Conservation (phyloP, 2,888 invertebrate genomes). For the Drosophila pegasa region DNA sequence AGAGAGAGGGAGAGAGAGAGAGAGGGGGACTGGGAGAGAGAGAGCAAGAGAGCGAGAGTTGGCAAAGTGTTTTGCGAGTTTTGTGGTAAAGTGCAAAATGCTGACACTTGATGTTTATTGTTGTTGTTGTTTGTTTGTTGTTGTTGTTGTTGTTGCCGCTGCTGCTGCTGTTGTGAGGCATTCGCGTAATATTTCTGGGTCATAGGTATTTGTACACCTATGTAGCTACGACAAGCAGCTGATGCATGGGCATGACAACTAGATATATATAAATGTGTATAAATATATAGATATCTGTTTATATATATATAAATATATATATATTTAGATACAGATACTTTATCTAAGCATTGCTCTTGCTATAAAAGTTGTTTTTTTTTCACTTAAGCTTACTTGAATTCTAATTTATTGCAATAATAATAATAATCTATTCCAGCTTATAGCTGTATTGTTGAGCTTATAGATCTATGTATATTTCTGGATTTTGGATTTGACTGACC, state of each 20-base stretch:
- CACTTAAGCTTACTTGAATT: background rate
- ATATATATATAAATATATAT: background rate
- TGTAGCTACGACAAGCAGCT: slow-evolving; percentile 13
- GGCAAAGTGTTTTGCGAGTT: slow-evolving; percentile 28
- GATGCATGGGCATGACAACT: background rate
- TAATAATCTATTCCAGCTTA: background rate
- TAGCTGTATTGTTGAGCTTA: background rate
- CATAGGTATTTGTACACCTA: slow-evolving; percentile 56
- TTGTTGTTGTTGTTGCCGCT: slow-evolving; percentile 34
- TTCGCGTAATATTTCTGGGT: slow-evolving; percentile 74
- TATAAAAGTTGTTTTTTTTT: background rate
- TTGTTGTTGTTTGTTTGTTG: slow-evolving; percentile 44
- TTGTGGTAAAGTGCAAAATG: slow-evolving; percentile 59
- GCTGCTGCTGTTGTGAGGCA: slow-evolving; percentile 54
- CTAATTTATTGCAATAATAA: too few relatives aligned
- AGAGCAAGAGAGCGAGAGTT: background rate
- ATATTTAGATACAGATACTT: background rate
- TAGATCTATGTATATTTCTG: background rate
- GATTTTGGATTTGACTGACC: slow-evolving; percentile 66
- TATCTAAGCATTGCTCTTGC: background rate
- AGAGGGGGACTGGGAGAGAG: background rate
- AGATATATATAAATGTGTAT: background rate
- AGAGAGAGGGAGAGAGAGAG: slow-evolving; percentile 3
- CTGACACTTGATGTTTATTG: slow-evolving; percentile 62
- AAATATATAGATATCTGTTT: background rate